These are phyloP conservation scores for Goniozus legneri DNA, from an alignment of 1,140 invertebrate genomes.

Conservation along the genomic window DNA sequence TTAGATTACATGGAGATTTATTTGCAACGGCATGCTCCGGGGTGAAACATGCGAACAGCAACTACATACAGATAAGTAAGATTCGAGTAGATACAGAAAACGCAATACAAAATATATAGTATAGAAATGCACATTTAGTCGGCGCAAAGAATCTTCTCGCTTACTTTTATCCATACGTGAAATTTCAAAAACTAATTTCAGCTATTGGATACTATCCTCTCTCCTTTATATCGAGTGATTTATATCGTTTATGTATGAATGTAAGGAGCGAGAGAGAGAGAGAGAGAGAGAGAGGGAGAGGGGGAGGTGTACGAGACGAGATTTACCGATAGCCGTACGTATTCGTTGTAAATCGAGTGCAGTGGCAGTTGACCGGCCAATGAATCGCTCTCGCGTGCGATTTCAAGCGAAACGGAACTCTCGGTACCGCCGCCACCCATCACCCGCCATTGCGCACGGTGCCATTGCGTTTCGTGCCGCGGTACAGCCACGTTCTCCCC, in stretches of 20 bases:
- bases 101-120: too few relatives aligned
- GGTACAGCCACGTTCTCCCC: neutral
- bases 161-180: too few relatives aligned
- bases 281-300: neutral
- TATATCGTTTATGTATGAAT: neutral
- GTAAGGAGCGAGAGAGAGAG: neutral
- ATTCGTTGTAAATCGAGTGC: neutral
- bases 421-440: conserved; percentile 22
- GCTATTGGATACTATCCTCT: neutral
- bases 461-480: too few relatives aligned
- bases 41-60: too few relatives aligned
- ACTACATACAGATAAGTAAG: too few relatives aligned
- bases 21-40: too few relatives aligned
- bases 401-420: conserved; percentile 27
- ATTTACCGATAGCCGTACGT: too few relatives aligned
- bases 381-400: conserved; percentile 40
- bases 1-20: too few relatives aligned
- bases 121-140: too few relatives aligned
- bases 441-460: too few relatives aligned
- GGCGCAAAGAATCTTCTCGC: too few relatives aligned
- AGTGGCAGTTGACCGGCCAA: conserved; percentile 36
- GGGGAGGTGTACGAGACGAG: neutral
- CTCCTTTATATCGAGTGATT: neutral
- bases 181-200: neutral
- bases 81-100: too few relatives aligned